A percentile compares a stretch with the other conserved stretches of the same genome.
Evolutionary conservation across 2,888 invertebrate species (phyloP).

Genomic region (Prenolepis imparis): DNA sequence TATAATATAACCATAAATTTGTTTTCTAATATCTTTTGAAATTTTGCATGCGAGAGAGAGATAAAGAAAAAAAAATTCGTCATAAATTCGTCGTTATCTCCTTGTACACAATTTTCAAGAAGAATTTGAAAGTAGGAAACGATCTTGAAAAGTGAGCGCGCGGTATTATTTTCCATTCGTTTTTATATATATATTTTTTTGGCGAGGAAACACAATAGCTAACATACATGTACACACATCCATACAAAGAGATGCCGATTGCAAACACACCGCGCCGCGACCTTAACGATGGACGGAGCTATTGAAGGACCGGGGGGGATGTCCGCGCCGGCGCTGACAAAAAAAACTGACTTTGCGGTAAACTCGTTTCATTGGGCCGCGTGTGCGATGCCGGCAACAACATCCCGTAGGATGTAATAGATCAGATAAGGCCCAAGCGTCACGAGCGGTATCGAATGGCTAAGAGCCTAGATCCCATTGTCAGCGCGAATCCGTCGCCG

Average conservation of each 20-base stretch:
- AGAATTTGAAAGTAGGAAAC: neutral
- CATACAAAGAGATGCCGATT: constrained; percentile 16
- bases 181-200: neutral
- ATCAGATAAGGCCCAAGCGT: constrained; percentile 15
- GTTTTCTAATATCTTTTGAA: neutral
- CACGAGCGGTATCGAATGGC: constrained; percentile 9
- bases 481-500: constrained; percentile 1
- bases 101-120: neutral
- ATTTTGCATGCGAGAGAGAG: neutral
- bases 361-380: constrained; percentile 2
- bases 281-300: neutral
- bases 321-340: neutral
- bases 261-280: neutral
- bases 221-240: neutral
- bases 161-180: constrained; percentile 2
- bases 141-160: neutral
- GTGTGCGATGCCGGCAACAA: neutral
- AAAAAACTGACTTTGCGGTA: neutral
- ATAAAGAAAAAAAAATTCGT: neutral
- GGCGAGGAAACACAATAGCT: neutral
- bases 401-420: neutral
- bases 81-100: neutral
- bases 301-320: neutral
- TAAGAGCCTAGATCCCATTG: neutral
- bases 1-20: neutral